These are phyloP conservation scores for Ceratina calcarata DNA, from an alignment of 1,140 invertebrate species.

Conservation along the genomic window DNA sequence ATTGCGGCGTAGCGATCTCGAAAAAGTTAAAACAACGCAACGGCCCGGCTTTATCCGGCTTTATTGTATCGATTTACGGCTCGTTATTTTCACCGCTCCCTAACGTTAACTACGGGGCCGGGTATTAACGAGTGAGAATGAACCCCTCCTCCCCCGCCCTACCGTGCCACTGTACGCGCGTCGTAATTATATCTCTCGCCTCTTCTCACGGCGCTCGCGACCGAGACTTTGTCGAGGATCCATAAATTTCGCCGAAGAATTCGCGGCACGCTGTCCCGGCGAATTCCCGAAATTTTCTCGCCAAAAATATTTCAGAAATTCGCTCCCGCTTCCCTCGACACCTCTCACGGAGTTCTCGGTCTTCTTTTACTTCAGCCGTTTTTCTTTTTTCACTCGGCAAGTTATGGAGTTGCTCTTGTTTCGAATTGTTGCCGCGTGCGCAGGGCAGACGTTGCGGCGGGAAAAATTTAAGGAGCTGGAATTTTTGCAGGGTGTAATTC, in stretches of 20 bases:
- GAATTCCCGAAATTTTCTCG: conserved; percentile 63
- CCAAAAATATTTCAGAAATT: conserved; percentile 63
- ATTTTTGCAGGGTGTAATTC: conserved; percentile 1
- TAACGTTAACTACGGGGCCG: conserved; percentile 28
- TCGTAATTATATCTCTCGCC: conserved; percentile 61
- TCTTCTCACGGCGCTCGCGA: conserved; percentile 48
- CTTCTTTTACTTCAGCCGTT: conserved; percentile 1
- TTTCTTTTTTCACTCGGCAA: background rate
- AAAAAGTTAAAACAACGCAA: conserved; percentile 51
- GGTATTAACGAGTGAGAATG: conserved; percentile 48
- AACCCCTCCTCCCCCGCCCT: background rate
- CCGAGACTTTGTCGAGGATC: conserved; percentile 62
- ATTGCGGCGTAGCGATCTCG: conserved; percentile 51
- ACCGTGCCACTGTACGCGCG: background rate
- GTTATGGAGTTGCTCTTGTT: no score
- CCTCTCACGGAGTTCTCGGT: conserved; percentile 2
- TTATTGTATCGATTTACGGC: conserved; percentile 60
- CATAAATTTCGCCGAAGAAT: conserved; percentile 63
- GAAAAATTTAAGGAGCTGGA: background rate
- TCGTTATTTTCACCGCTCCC: conserved; percentile 54
- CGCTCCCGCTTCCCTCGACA: conserved; percentile 13
- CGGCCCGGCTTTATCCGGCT: conserved; percentile 18
- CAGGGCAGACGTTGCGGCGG: background rate
- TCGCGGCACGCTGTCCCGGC: conserved; percentile 50
- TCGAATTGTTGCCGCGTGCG: no score